Percentiles rank a stretch among this genome's conserved stretches.
phyloP scores from a whole-genome alignment of 2,113 vertebrate species.

The Mobula hypostoma region DNA sequence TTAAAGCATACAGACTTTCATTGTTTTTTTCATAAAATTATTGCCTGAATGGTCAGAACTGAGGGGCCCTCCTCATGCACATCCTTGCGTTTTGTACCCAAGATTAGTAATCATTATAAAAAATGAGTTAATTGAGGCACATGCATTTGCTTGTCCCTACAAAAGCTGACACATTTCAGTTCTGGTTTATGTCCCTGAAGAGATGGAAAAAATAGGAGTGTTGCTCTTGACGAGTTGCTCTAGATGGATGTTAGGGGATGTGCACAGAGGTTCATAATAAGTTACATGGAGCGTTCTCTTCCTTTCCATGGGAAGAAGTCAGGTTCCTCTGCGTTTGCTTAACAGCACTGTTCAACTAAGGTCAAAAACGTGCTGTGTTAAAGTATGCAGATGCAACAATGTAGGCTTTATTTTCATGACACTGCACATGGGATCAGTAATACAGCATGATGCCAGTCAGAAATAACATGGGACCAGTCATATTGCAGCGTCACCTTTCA shows the following conservation, averaged over 20 bases:
- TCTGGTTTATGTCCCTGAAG: too few species aligned
- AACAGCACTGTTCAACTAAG: background rate
- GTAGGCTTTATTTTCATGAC: background rate
- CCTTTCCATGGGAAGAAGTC: background rate
- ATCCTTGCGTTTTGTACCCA: too few species aligned
- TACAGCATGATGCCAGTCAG: background rate
- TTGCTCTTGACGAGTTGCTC: background rate
- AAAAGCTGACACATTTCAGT: too few species aligned
- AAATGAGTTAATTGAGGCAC: too few species aligned
- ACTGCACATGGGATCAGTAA: background rate
- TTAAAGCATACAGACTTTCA: background rate
- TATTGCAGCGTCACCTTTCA: background rate
- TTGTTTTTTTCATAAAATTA: background rate
- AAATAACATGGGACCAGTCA: background rate
- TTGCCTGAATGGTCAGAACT: background rate
- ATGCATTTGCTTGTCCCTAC: too few species aligned
- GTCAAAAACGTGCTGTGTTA: background rate
- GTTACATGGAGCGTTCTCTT: background rate
- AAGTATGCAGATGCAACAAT: background rate
- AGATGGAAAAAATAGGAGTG: background rate
- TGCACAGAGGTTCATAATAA: background rate
- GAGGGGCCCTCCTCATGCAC: too few species aligned
- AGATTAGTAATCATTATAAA: too few species aligned
- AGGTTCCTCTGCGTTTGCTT: background rate
- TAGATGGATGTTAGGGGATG: background rate